Percentiles rank a stretch among this genome's conserved stretches.
phyloP scores from a whole-genome alignment of 2,113 vertebrate species.

The Pelusios castaneus region DNA sequence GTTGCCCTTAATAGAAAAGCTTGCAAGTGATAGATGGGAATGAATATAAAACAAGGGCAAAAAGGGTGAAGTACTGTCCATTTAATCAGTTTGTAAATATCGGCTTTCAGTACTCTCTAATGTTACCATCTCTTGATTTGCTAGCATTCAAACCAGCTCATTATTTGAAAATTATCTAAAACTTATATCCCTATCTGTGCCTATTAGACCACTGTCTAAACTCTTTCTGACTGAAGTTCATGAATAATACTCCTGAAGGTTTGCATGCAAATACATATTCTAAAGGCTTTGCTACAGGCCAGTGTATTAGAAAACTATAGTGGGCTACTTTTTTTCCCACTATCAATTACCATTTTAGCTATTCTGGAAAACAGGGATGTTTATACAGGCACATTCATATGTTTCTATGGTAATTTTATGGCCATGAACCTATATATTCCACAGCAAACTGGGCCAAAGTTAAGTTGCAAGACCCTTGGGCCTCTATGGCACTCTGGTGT shows the following conservation, averaged over 20 bases:
- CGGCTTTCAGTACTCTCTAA: constrained; percentile 3
- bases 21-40: constrained; percentile 14
- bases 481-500: background rate
- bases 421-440: background rate
- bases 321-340: background rate
- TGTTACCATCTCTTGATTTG: background rate
- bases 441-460: background rate
- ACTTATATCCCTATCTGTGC: background rate
- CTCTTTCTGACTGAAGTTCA: background rate
- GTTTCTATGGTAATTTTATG: background rate
- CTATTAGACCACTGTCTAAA: background rate
- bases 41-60: constrained; percentile 36
- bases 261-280: background rate
- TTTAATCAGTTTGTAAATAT: constrained; percentile 51
- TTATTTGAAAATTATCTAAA: background rate
- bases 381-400: background rate
- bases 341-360: background rate
- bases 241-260: background rate
- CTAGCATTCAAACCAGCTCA: background rate
- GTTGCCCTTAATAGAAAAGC: background rate
- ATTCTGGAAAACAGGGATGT: background rate
- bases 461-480: background rate
- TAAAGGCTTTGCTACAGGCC: background rate
- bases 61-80: background rate
- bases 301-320: background rate